Percentiles rank a stretch among this genome's conserved stretches.
These are phyloP conservation scores for Eupithecia exiguata DNA, from an alignment of 2,888 invertebrate genomes.

Conservation along the genomic window DNA sequence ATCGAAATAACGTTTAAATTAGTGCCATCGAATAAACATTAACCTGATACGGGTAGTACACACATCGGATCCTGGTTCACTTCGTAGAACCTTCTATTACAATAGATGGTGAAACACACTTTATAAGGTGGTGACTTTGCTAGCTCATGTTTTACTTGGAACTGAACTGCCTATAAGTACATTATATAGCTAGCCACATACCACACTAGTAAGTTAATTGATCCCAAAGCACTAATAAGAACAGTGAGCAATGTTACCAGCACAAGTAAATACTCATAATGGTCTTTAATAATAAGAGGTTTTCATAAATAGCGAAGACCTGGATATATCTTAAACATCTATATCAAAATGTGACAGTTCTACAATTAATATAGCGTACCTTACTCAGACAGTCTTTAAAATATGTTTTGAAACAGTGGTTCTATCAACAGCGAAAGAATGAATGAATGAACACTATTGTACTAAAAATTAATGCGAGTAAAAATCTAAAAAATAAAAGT, in stretches of 20 bases:
- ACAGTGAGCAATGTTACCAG: not conserved
- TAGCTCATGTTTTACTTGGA: not conserved
- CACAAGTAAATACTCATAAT: not conserved
- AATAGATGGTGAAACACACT: not conserved
- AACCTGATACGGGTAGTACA: not conserved
- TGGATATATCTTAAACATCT: not conserved
- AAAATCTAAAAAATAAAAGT: no score
- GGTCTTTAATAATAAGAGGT: not conserved
- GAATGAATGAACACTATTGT: no score
- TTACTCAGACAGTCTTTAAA: not conserved
- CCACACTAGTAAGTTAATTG: not conserved
- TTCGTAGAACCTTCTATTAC: not conserved
- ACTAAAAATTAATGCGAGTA: no score
- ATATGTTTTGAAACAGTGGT: not conserved
- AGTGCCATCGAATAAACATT: slow-evolving; percentile 13
- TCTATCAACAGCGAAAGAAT: not conserved
- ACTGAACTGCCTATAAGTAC: not conserved
- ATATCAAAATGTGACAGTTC: no score
- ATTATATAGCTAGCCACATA: no score
- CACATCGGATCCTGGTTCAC: slow-evolving; percentile 5
- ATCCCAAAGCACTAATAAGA: not conserved
- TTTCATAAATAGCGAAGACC: not conserved
- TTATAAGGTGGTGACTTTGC: not conserved
- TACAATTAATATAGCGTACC: no score
- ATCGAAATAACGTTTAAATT: slow-evolving; percentile 25